These are phyloP conservation scores for Glaucidium brasilianum DNA, from an alignment of 2,113 vertebrate species.

Conservation along the genomic window DNA sequence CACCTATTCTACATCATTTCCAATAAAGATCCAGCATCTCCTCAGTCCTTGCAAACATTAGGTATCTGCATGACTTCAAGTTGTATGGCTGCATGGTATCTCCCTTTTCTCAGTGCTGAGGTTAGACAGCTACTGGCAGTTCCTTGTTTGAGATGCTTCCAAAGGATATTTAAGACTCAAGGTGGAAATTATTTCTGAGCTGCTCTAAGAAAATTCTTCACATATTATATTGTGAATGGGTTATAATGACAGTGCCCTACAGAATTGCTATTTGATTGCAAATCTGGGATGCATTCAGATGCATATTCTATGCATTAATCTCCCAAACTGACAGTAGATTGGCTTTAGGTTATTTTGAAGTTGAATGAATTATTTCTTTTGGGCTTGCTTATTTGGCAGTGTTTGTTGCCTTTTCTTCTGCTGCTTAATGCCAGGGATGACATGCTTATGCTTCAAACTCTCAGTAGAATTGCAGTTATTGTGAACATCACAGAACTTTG, in stretches of 20 bases:
- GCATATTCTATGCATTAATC: neutral
- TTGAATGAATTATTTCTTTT: neutral
- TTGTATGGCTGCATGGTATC: neutral
- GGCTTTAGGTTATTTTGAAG: neutral
- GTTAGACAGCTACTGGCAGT: neutral
- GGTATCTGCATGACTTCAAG: neutral
- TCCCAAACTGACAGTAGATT: neutral
- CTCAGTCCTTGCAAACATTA: neutral
- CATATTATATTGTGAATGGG: neutral
- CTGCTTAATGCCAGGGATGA: neutral
- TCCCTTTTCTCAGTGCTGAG: neutral
- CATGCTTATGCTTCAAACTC: neutral
- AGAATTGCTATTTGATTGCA: neutral
- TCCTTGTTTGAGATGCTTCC: neutral
- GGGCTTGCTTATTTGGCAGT: neutral
- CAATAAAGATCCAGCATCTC: neutral
- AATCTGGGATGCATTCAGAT: neutral
- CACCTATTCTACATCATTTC: neutral
- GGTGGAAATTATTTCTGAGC: neutral
- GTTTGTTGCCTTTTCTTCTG: neutral
- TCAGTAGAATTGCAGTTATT: neutral
- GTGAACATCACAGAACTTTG: neutral
- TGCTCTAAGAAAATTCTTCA: neutral
- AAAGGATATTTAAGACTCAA: neutral
- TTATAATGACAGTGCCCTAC: neutral